Evolutionary conservation across 2,888 invertebrate genomes (phyloP), one percentile per base, ranked within the genome.

Genomic region (Odontocolon sp.): DNA sequence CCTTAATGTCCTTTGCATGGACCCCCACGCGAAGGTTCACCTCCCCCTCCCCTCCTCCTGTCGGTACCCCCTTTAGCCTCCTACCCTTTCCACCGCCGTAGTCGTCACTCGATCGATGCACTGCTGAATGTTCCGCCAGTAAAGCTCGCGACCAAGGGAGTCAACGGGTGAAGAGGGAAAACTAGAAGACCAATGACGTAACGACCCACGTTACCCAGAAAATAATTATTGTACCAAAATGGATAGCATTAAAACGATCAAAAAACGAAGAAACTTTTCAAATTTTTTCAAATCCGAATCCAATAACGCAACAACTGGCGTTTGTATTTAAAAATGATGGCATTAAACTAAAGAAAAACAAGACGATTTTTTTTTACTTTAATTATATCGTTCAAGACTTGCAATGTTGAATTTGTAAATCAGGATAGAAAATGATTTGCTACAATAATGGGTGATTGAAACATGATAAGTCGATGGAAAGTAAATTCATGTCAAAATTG

Each of bases 1-100:
- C 57, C 68, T 74, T 61, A 74, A 74, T 74, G 73, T 74, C 68
- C 68, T 74, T 74, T 74, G 61, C 68, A 52, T 61, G 61, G 52
- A 63, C 45, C 31, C 70, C 33, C 45, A 23, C 56, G 33, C 54
- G 26, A 28, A 16, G 54, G 45, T 5, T 42, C 67, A 31, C 11
- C 23, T 16, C 18, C 61, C n/a, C 28, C 14, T 8, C 8, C 9
- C 14, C 42, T 16, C 64, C 28, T 42, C 42, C 36, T 26, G 11
- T 28, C 31, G 18, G 31, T 1, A 23, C 8, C 56, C 42, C 31
- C 18, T 11, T 42, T 31, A 21, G 28, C 52, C 11, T 42, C 16
- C 23, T 31, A 18, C 42, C 45, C 31, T 45, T 33, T 31, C 28
- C 31, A 28, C 21, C 26, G 9, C 40, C 33, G 33, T 18, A 26